Evolutionary conservation across 2,888 invertebrate genomes (phyloP).

Genomic region (Nomada ferruginata): DNA sequence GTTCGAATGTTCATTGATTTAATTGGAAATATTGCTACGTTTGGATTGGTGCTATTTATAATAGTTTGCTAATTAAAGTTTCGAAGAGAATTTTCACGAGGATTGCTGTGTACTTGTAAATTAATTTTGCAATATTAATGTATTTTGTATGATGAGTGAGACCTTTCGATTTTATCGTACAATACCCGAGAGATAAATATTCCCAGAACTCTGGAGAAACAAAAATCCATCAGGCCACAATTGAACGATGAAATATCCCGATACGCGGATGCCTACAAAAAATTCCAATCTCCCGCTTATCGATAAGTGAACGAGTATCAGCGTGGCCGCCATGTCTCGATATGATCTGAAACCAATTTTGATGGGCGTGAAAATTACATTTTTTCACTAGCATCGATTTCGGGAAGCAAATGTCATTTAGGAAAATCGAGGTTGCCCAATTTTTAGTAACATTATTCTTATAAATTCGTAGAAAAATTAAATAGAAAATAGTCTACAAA

Average conservation of each 20-base stretch:
- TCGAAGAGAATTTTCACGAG: too few species aligned
- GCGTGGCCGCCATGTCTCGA: constrained; percentile 1
- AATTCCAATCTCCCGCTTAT: constrained; percentile 42
- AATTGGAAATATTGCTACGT: too few species aligned
- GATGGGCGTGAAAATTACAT: neutral
- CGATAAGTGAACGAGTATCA: constrained; percentile 34
- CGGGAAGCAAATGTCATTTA: neutral
- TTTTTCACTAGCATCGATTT: neutral
- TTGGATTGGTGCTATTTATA: too few species aligned
- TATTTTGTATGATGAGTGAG: constrained; percentile 10
- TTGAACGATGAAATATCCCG: constrained; percentile 29
- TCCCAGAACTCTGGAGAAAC: constrained; percentile 7
- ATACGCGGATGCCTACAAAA: constrained; percentile 19
- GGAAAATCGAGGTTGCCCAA: too few species aligned
- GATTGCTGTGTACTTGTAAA: too few species aligned
- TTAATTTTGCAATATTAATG: too few species aligned
- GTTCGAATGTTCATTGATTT: too few species aligned
- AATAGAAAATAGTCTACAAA: too few species aligned
- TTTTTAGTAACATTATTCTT: too few species aligned
- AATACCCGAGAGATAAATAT: constrained; percentile 18
- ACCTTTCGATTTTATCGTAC: neutral
- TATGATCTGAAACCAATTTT: constrained; percentile 6
- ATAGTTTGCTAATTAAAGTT: too few species aligned
- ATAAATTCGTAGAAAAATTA: too few species aligned
- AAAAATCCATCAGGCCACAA: constrained; percentile 1